Base-by-base conservation (phyloP, 2,797 vertebrate species). In the Mergus octosetaceus region DNA sequence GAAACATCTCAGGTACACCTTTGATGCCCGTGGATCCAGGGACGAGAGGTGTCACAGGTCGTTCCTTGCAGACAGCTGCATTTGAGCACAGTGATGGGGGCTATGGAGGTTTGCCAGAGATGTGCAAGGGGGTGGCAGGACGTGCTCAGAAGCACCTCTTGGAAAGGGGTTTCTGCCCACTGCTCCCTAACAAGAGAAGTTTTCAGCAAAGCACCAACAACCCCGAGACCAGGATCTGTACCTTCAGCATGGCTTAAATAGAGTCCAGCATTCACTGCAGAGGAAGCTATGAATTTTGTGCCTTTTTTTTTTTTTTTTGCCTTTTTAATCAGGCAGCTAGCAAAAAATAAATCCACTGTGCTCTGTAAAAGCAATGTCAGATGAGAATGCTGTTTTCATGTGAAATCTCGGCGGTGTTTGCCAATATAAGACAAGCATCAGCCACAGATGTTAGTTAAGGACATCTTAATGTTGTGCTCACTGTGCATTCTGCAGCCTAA, bases 371-470 rank as follows among this genome's bases (percentile, higher is more conserved):
- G 89, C 89, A 61, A 56, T 21, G 51, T 41, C 65, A 92, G 94
- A 77, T 51, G 87, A 83, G 85, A 88, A 87, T 39, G 41, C 54
- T 76, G 73, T 86, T 90, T 69, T 73, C 76, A 64, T 64, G 66
- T 53, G 54, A 92, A 81, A 93, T 94, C 95, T 75, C 86, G 56
- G 79, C 60, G 76, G 56, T 74, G 93, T 88, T 85, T 90, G 95
- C 87, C 95, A 95, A 88, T 70, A 4, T 24, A 90, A 93, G 82
- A 87, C 64, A 39, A 89, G 85, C 72, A 53, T 79, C 66, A 93
- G 87, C 87, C 89, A 93, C 83, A 92, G 95, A 95, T 95, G 94
- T 96, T 89, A 89, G 79, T 71, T 95, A 91, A 95, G 91, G 89
- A 94, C 83, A 76, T 95, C 87, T 87, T 71, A 93, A 93, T 85